Evolutionary conservation across 2,888 invertebrate species (phyloP).

Genomic region (Lithophane socia): DNA sequence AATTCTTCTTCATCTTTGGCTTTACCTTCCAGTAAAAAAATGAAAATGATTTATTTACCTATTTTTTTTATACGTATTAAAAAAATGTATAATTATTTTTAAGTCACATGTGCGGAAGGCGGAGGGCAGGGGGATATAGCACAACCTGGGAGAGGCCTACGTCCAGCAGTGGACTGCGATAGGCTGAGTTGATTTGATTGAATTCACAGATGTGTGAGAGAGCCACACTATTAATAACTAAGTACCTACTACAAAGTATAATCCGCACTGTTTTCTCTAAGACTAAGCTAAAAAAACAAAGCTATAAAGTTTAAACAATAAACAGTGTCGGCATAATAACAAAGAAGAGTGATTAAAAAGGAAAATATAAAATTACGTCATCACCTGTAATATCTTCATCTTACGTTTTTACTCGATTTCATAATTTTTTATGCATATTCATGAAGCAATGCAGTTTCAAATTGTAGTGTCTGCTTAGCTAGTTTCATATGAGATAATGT

Average conservation of each 20-base stretch:
- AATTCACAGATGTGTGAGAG: background rate
- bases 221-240: background rate
- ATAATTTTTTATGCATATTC: constrained; percentile 36
- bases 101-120: background rate
- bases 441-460: constrained; percentile 19
- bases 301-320: constrained; percentile 9
- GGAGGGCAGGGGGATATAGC: background rate
- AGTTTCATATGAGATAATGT: background rate
- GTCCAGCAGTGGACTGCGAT: background rate
- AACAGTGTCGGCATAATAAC: constrained; percentile 3
- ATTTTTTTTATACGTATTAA: too few relatives aligned
- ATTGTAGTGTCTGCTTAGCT: background rate
- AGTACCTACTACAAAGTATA: background rate
- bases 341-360: constrained; percentile 15
- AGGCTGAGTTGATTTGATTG: background rate
- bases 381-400: background rate
- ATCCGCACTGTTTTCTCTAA: background rate
- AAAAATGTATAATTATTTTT: background rate
- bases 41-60: too few relatives aligned
- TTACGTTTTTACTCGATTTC: constrained; percentile 24
- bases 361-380: constrained; percentile 18
- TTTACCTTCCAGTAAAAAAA: too few relatives aligned
- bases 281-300: constrained; percentile 1
- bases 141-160: background rate
- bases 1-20: too few relatives aligned